Evolutionary conservation across 2,113 vertebrate genomes (phyloP).

Genomic region (Alethe diademata): DNA sequence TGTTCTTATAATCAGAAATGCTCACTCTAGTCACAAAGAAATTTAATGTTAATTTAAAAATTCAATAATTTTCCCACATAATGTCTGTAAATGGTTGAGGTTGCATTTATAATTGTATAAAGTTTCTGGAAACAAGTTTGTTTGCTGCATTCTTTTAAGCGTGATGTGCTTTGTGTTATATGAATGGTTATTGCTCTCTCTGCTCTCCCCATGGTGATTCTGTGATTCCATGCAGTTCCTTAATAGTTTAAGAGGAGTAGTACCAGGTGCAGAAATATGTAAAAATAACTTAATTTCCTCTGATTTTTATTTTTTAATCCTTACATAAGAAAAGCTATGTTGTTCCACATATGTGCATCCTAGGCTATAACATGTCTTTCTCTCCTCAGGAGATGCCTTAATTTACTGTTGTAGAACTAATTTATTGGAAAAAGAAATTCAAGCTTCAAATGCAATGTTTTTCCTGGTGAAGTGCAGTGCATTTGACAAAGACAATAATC

Average conservation of each 20-base stretch:
- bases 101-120: background rate
- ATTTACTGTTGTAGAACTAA: background rate
- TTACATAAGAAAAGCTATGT: background rate
- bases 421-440: background rate
- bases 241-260: background rate
- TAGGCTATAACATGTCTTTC: background rate
- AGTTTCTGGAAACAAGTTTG: background rate
- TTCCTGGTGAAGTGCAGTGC: background rate
- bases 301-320: background rate
- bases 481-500: background rate
- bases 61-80: background rate
- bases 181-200: background rate
- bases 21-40: background rate
- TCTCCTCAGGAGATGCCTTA: background rate
- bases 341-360: background rate
- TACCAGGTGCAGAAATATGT: background rate
- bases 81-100: background rate
- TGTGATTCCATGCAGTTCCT: background rate
- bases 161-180: background rate
- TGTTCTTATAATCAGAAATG: background rate
- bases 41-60: background rate
- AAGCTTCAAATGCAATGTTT: background rate
- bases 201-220: background rate
- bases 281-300: background rate
- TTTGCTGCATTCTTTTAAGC: background rate